Conservation (phyloP, 2,113 vertebrate genomes). For the Percina caprodes region DNA sequence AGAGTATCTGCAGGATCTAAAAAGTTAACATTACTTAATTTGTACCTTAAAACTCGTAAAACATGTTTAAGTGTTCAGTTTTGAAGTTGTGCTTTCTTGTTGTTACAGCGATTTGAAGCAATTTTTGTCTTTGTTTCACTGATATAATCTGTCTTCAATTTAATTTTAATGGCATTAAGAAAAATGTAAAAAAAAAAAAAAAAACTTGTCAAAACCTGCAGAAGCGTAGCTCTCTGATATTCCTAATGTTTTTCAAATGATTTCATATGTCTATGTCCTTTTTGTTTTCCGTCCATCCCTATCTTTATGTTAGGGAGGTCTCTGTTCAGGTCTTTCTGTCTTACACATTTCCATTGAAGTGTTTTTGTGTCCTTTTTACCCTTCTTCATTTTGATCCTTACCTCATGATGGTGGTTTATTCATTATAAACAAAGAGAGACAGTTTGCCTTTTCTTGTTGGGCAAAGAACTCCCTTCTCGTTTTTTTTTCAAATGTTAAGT, state of each 20-base stretch:
- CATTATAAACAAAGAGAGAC: slow-evolving; percentile 49
- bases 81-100: neutral
- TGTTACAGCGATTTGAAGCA: neutral
- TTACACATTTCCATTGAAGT: slow-evolving; percentile 2
- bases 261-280: neutral
- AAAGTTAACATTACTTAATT: neutral
- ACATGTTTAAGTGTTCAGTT: neutral
- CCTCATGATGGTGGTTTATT: slow-evolving; percentile 47
- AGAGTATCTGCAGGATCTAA: neutral
- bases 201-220: neutral
- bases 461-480: slow-evolving; percentile 19
- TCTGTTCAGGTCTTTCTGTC: neutral
- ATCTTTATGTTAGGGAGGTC: slow-evolving; percentile 6
- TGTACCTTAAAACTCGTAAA: neutral
- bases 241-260: neutral
- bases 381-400: neutral
- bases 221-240: neutral
- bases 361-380: slow-evolving; percentile 4
- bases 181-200: too few species aligned
- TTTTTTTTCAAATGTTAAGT: slow-evolving; percentile 28
- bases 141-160: neutral
- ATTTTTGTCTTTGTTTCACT: neutral
- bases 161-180: neutral
- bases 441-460: slow-evolving; percentile 40
- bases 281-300: neutral